Percentiles rank a stretch among this genome's conserved stretches.
phyloP scores from a whole-genome alignment of 2,113 vertebrate genomes.

The Crotalus viridis region DNA sequence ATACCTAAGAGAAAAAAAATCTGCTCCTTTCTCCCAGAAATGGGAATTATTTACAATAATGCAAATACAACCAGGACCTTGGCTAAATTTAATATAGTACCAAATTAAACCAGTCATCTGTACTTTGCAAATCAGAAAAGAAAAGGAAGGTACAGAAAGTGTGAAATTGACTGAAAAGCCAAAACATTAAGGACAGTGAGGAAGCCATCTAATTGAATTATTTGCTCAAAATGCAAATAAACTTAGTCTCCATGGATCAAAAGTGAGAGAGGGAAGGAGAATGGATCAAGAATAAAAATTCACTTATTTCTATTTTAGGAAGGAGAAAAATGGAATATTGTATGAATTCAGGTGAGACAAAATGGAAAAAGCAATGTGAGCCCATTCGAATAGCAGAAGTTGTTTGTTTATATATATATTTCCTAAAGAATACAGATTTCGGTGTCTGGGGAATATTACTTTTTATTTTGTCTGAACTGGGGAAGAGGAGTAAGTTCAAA shows the following conservation, averaged over 20 bases:
- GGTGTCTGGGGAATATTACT: not conserved
- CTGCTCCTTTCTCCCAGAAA: not conserved
- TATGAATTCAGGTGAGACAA: not conserved
- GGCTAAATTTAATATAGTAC: not conserved
- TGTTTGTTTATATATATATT: not conserved
- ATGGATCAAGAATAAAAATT: not conserved
- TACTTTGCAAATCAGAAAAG: not conserved
- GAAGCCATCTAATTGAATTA: not conserved
- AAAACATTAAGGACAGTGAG: not conserved
- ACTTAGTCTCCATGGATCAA: not conserved
- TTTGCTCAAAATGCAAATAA: not conserved
- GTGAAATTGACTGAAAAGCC: not conserved
- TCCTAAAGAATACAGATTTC: not conserved
- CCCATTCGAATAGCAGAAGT: not conserved
- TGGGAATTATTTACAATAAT: not conserved
- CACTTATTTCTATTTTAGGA: not conserved
- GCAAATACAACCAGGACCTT: not conserved
- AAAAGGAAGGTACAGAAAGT: not conserved
- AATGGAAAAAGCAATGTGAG: not conserved
- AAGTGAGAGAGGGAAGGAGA: not conserved
- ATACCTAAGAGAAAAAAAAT: not conserved
- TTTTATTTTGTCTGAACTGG: not conserved
- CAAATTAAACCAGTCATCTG: not conserved
- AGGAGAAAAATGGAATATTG: not conserved
- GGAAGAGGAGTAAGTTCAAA: conserved; percentile 9